Evolutionary conservation across 2,888 invertebrate genomes (phyloP).

Genomic region (Chrysodeixis includens): DNA sequence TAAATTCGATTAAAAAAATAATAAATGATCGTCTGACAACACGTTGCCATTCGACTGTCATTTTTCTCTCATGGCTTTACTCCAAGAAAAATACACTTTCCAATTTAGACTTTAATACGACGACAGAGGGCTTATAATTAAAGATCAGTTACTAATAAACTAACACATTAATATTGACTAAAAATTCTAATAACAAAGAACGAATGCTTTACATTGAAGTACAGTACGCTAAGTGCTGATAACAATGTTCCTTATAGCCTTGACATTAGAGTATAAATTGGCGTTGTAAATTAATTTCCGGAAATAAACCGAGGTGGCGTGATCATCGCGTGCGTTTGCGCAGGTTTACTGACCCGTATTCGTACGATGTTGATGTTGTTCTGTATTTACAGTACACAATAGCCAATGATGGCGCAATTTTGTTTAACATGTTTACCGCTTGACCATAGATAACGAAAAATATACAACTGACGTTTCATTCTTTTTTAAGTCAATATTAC

Average conservation of each 20-base stretch:
- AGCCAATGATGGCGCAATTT: conserved; percentile 37
- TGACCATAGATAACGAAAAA: not conserved
- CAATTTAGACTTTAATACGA: conserved; percentile 43
- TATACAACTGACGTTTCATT: not conserved
- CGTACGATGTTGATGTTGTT: conserved; percentile 49
- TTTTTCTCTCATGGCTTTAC: conserved; percentile 62
- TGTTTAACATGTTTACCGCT: conserved; percentile 11
- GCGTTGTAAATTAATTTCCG: conserved; percentile 57
- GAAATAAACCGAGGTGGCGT: conserved; percentile 79
- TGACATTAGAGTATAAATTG: conserved; percentile 64
- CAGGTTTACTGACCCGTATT: conserved; percentile 81
- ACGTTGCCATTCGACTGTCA: conserved; percentile 37
- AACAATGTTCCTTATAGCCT: conserved; percentile 55
- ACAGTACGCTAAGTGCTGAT: conserved; percentile 20
- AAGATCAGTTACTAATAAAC: conserved; percentile 8
- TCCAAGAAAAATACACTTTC: conserved; percentile 60
- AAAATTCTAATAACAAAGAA: conserved; percentile 49
- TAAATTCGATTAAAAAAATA: conserved; percentile 23
- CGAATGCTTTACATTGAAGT: conserved; percentile 32
- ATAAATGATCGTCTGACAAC: conserved; percentile 58
- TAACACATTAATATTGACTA: conserved; percentile 24
- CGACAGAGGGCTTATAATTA: conserved; percentile 23
- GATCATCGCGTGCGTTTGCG: conserved; percentile 77
- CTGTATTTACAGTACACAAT: conserved; percentile 23
- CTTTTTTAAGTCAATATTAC: not conserved